Base-by-base conservation (phyloP, 1,140 invertebrate species). In the Lepidurus packardi region DNA sequence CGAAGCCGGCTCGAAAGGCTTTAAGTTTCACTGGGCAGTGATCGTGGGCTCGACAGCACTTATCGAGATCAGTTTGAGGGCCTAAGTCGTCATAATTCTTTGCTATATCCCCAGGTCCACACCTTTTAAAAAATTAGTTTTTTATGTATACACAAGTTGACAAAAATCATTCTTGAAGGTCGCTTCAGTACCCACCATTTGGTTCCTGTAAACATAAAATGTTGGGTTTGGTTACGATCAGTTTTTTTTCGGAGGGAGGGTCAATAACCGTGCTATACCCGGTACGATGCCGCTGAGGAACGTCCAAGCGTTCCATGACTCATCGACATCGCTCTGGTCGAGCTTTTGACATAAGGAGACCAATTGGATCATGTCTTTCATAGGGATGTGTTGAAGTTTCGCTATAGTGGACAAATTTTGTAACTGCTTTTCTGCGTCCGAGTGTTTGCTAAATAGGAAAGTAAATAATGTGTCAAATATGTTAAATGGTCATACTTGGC, bases 11-110 rank as follows among this genome's bases (percentile, higher is more conserved):
- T 74, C 89, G 88, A 82, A 92, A 90, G 7, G 91, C 90, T 80
- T 91, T 88, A 21, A 97, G 89, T 87, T 92, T 92, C 41, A 90
- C 84, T 83, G 94, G 87, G 86, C 92, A 88, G 44, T 95, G 87
- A 86, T 96, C 94, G 84, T 96, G 94, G 4, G 89, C 90, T 74
- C 94, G 87, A 84, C 94, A 96, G 84, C 94, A 96, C 80, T 90
- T 89, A 84, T 95, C 94, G 77, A 94, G 88, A 24, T 87, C 85
- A 45, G 87, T 85, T 81, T 92, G 89, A 0, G 87, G 84, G 34
- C 94, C 94, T 74, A 95, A 86, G 84, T 95, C 93, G 83, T 91
- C 91, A 85, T 94, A 95, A 81, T 89, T 89, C n/a, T 88, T 86
- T 1, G 94, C 93, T 78, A 94, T 90, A 83, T 95, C 93, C 1